Percentiles rank a stretch among this genome's conserved stretches.
Conservation (phyloP, 1,140 invertebrate genomes). For the Macrosteles quadrilineatus region DNA sequence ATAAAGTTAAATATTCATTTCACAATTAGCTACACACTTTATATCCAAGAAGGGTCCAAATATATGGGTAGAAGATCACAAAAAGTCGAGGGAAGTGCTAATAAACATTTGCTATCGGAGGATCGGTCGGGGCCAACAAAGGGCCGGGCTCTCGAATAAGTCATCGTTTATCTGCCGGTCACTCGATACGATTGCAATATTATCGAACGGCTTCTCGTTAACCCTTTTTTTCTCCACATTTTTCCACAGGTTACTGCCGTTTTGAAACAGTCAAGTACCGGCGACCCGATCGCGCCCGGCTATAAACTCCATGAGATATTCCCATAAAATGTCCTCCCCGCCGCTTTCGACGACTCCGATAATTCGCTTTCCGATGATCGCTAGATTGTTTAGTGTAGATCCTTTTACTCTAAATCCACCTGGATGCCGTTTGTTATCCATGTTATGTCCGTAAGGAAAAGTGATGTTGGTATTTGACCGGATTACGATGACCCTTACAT, state of each 20-base stretch:
- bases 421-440: neutral
- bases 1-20: too few species aligned
- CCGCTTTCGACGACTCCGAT: conserved; percentile 13
- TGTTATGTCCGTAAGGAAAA: conserved; percentile 13
- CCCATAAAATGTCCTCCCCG: conserved; percentile 11
- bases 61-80: too few species aligned
- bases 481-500: neutral
- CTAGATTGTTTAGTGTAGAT: conserved; percentile 20
- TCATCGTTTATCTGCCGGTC: neutral
- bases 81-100: neutral
- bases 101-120: conserved; percentile 12
- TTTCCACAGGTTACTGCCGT: conserved; percentile 4
- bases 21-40: too few species aligned
- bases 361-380: conserved; percentile 20
- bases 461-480: neutral
- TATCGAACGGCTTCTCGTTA: neutral
- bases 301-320: conserved; percentile 16
- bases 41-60: too few species aligned
- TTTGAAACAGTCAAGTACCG: conserved; percentile 13
- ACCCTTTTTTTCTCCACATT: conserved; percentile 6
- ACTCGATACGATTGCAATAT: conserved; percentile 5
- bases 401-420: neutral
- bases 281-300: conserved; percentile 12
- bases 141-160: conserved; percentile 1
- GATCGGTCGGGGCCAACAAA: neutral